Evolutionary conservation across 2,113 vertebrate species (phyloP), one percentile per base, ranked within the genome.

Genomic region (Ictalurus punctatus): DNA sequence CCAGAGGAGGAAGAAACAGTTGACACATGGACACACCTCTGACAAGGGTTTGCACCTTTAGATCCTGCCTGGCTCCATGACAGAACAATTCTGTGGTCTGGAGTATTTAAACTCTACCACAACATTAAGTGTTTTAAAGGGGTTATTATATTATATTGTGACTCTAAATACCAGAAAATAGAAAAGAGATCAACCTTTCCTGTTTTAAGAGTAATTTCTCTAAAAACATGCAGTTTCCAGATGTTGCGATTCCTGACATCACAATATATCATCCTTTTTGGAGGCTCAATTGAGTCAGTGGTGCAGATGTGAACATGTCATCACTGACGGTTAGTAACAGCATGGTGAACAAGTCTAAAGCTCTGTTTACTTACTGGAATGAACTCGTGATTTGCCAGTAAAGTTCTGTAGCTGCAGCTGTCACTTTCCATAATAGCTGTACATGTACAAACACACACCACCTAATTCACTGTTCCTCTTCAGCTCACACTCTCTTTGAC

Each of bases 1-100:
- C 30, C 10, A 14, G 44, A 67, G 44, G 21, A 34, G 37, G 23
- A 69, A 83, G 34, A 71, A 71, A 30, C 16, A 37, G 61, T 69
- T 73, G 27, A 78, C 85, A 78, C 56, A 78, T 56, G 56, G 59
- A 86, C 85, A 78, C 85, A 86, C 67, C 67, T 73, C 48, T 74
- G 85, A 58, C 44, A 10, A 76, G 54, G 71, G 76, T 86, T 86
- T 76, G 14, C 23, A 34, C 37, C 37, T 86, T 44, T 48, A 63
- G 23, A 78, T 61, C 65, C 54, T 58, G 48, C 30, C 30, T 74
- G 85, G 85, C 30, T 86, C 16, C 37, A 48, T 61, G 25, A 78
- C 73, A 48, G 17, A 63, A 8, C 54, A 61, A 4, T 58, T 78
- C 25, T 78, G 85, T 76, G 27, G 54, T 61, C 67, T 44, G 19